phyloP scores from a whole-genome alignment of 1,140 invertebrate species.

The Drosophila busckii region DNA sequence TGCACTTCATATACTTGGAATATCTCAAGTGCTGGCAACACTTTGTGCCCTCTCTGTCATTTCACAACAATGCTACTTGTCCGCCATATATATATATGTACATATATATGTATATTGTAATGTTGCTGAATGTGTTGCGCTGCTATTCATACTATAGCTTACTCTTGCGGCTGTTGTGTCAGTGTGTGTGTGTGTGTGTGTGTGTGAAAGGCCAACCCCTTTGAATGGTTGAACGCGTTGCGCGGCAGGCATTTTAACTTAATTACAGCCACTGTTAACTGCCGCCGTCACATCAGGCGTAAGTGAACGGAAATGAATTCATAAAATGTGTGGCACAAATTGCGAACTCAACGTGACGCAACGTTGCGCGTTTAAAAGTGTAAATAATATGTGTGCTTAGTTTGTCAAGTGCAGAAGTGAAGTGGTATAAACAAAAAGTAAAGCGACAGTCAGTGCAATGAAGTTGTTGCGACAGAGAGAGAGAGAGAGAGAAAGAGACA shows the following conservation, averaged over 20 bases:
- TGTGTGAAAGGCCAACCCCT: slow-evolving; percentile 5
- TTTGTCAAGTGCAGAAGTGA: slow-evolving; percentile 42
- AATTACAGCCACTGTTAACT: slow-evolving; percentile 61
- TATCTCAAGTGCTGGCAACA: too few relatives aligned
- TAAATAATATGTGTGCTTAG: slow-evolving; percentile 66
- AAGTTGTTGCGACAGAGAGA: slow-evolving; percentile 20
- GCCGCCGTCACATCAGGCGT: slow-evolving; percentile 59
- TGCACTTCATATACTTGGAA: too few relatives aligned
- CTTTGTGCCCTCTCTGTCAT: too few relatives aligned
- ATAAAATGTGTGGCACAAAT: slow-evolving; percentile 64
- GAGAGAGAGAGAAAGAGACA: too few relatives aligned
- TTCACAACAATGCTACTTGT: too few relatives aligned
- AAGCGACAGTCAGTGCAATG: slow-evolving; percentile 12
- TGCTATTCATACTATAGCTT: too few relatives aligned
- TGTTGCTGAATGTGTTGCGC: too few relatives aligned
- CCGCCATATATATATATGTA: too few relatives aligned
- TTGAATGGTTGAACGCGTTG: slow-evolving; percentile 14
- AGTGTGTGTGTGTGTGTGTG: too few relatives aligned
- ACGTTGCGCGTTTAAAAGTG: slow-evolving; percentile 73
- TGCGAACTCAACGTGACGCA: slow-evolving; percentile 57
- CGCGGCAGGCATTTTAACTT: slow-evolving; percentile 62
- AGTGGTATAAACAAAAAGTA: too few relatives aligned
- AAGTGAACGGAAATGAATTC: slow-evolving; percentile 75
- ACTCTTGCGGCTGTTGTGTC: too few relatives aligned
- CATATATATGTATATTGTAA: too few relatives aligned